A percentile compares a stretch with the other conserved stretches of the same genome.
Evolutionary conservation across 1,140 invertebrate genomes (phyloP).

Genomic region (Halotydeus destructor): DNA sequence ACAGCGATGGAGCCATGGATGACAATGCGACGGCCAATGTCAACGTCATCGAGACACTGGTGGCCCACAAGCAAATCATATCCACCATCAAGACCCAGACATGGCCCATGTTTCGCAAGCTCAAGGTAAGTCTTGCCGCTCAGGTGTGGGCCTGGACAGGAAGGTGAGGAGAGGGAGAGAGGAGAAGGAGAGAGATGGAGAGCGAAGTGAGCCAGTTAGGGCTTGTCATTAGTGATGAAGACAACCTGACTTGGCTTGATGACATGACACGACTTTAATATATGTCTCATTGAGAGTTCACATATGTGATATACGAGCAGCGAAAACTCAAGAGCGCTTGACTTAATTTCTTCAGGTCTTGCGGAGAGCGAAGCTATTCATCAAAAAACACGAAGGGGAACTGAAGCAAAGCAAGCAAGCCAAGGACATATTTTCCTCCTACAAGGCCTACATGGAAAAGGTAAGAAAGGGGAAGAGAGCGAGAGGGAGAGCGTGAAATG

Average conservation of each 20-base stretch:
- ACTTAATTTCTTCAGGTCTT: conserved; percentile 9
- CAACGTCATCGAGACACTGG: conserved; percentile 71
- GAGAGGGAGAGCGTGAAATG: background rate
- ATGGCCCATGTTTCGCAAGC: conserved; percentile 13
- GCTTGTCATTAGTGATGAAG: too few relatives aligned
- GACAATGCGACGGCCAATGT: conserved; percentile 33
- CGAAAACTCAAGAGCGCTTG: too few relatives aligned
- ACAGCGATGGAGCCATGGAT: too few relatives aligned
- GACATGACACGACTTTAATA: too few relatives aligned
- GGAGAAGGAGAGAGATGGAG: too few relatives aligned
- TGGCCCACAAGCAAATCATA: conserved; percentile 69
- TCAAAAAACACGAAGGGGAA: conserved; percentile 66
- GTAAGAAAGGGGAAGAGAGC: conserved; percentile 6
- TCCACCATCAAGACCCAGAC: conserved; percentile 10
- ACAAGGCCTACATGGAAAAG: conserved; percentile 10
- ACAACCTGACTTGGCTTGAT: too few relatives aligned
- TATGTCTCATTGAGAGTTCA: too few relatives aligned
- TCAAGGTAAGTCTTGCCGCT: conserved; percentile 7
- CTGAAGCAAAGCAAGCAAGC: conserved; percentile 67
- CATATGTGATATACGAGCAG: too few relatives aligned
- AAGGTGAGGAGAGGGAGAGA: too few relatives aligned
- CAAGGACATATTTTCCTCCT: conserved; percentile 55
- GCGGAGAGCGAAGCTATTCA: conserved; percentile 59
- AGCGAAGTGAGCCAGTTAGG: too few relatives aligned
- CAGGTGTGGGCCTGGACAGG: background rate